Conservation (phyloP, 2,888 invertebrate species). For the Agriotes lineatus region DNA sequence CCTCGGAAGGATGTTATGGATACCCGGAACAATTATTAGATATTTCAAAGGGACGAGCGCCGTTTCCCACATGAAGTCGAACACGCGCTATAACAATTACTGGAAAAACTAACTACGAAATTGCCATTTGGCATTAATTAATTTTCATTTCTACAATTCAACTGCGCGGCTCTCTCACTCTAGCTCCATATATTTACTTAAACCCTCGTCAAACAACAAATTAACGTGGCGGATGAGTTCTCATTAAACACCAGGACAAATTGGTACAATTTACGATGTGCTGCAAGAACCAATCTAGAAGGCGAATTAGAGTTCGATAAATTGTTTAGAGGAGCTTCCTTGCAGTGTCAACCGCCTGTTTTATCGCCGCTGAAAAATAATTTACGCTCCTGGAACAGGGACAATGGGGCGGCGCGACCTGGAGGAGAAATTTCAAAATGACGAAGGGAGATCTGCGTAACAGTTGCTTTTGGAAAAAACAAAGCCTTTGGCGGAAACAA, state of each 20-base stretch:
- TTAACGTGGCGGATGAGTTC: constrained; percentile 20
- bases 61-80: too few relatives aligned
- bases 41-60: too few relatives aligned
- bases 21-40: too few relatives aligned
- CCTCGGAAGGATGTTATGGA: too few relatives aligned
- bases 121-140: too few relatives aligned
- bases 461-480: too few relatives aligned
- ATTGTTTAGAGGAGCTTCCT: constrained; percentile 22
- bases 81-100: too few relatives aligned
- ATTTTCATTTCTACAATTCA: constrained; percentile 3
- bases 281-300: constrained; percentile 28
- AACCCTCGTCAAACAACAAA: constrained; percentile 28
- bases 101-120: too few relatives aligned
- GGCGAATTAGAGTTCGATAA: constrained; percentile 32
- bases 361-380: constrained; percentile 1
- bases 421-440: too few relatives aligned
- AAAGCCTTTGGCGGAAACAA: neutral
- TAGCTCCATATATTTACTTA: constrained; percentile 14
- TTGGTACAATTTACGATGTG: constrained; percentile 33
- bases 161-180: neutral
- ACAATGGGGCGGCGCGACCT: neutral
- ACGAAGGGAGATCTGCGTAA: too few relatives aligned
- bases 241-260: constrained; percentile 33
- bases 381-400: neutral
- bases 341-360: constrained; percentile 2